phyloP scores from a whole-genome alignment of 1,140 invertebrate species.

The Papilio xuthus region DNA sequence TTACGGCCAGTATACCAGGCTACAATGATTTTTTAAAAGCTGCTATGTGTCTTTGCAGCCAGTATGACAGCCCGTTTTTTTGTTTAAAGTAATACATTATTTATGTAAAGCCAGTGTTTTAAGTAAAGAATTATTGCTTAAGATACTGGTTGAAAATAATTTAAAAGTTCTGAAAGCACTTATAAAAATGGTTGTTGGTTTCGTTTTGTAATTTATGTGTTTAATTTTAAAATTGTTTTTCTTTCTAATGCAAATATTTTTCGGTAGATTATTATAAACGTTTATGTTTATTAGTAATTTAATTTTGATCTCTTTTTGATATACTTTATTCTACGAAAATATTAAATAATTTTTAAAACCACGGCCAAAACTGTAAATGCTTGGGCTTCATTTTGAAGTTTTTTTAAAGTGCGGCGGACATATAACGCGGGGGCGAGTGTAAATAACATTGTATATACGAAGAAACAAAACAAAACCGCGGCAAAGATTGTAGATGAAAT shows the following conservation, averaged over 20 bases:
- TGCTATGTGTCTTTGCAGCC: background rate
- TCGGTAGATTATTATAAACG: background rate
- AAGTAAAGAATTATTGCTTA: background rate
- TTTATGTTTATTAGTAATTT: background rate
- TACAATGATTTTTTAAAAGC: no score
- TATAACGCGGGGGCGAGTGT: conserved; percentile 51
- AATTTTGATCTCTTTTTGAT: background rate
- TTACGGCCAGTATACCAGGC: no score
- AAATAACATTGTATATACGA: conserved; percentile 55
- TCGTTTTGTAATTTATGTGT: conserved; percentile 17
- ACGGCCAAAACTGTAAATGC: background rate
- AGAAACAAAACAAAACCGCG: conserved; percentile 43
- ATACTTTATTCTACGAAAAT: background rate
- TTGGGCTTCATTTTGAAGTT: background rate
- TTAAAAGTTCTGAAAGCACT: background rate
- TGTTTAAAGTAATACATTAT: background rate
- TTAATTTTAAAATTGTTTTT: background rate
- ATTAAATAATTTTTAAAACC: background rate
- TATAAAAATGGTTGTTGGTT: background rate
- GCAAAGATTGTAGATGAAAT: conserved; percentile 60
- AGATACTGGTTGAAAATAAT: background rate
- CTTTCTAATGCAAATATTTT: background rate
- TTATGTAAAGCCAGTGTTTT: background rate
- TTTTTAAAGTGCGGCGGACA: conserved; percentile 22
- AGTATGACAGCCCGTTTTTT: background rate